These are phyloP conservation scores for Ibidorhyncha struthersii DNA, from an alignment of 2,113 vertebrate genomes.

Conservation along the genomic window DNA sequence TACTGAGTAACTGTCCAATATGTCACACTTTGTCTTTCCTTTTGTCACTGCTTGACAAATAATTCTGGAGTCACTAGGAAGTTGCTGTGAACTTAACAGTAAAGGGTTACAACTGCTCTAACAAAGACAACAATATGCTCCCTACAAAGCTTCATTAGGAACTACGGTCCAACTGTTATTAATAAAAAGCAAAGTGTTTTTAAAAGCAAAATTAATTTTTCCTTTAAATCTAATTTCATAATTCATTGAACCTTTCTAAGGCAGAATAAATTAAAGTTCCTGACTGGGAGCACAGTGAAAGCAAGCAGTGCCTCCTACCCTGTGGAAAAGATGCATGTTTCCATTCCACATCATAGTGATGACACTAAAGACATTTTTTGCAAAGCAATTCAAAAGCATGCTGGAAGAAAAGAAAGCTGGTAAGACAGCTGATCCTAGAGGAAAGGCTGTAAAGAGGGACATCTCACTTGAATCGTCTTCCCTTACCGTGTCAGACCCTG, in stretches of 20 bases:
- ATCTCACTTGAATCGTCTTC: background rate
- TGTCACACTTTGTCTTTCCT: background rate
- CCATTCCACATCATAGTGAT: background rate
- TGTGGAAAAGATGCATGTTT: background rate
- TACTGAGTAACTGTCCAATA: background rate
- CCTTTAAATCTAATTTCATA: background rate
- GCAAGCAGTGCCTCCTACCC: background rate
- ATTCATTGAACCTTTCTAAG: background rate
- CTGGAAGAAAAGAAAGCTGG: background rate
- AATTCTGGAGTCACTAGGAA: background rate
- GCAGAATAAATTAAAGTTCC: background rate
- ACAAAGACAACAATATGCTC: background rate
- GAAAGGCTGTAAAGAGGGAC: background rate
- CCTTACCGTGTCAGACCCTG: background rate
- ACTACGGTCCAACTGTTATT: rapidly evolving
- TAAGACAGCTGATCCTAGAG: background rate
- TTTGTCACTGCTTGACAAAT: background rate
- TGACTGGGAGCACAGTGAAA: background rate
- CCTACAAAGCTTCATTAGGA: background rate
- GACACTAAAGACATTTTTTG: background rate
- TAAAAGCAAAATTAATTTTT: background rate
- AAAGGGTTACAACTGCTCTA: background rate
- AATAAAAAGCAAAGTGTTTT: background rate
- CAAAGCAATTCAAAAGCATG: background rate
- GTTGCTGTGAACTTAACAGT: background rate